A percentile compares a stretch with the other conserved stretches of the same genome.
These are phyloP conservation scores for Spongilla lacustris DNA, from an alignment of 37 sponge, comb jelly and placozoan genomes.

Conservation along the genomic window DNA sequence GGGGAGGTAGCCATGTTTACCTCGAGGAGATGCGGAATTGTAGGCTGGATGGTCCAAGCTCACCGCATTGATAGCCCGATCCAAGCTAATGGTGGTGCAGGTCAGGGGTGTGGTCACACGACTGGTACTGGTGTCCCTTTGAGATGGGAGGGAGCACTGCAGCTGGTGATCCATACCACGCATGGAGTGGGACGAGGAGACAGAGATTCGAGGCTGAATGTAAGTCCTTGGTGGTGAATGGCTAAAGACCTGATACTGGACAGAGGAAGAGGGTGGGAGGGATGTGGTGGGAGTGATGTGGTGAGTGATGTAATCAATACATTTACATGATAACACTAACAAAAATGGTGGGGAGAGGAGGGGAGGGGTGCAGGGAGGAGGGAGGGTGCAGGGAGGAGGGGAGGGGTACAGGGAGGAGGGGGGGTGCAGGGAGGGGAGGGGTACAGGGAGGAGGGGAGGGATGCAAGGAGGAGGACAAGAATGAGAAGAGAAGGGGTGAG, in stretches of 20 bases:
- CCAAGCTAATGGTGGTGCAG: slow-evolving; percentile 7
- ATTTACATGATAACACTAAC: no score
- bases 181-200: background rate
- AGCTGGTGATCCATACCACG: background rate
- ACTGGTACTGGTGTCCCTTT: background rate
- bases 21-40: background rate
- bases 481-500: background rate
- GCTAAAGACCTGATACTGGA: background rate
- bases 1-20: background rate
- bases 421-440: background rate
- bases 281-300: background rate
- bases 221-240: background rate
- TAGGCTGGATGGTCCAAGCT: slow-evolving; percentile 19
- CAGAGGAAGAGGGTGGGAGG: background rate
- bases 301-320: background rate
- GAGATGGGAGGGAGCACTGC: background rate
- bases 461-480: background rate
- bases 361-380: background rate
- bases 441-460: background rate
- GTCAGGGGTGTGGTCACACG: background rate
- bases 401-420: background rate
- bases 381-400: background rate
- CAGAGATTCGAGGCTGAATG: background rate
- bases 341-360: background rate
- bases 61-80: slow-evolving; percentile 4